Base-by-base conservation (phyloP, 1,140 invertebrate genomes). In the Conopomorpha cramerella region DNA sequence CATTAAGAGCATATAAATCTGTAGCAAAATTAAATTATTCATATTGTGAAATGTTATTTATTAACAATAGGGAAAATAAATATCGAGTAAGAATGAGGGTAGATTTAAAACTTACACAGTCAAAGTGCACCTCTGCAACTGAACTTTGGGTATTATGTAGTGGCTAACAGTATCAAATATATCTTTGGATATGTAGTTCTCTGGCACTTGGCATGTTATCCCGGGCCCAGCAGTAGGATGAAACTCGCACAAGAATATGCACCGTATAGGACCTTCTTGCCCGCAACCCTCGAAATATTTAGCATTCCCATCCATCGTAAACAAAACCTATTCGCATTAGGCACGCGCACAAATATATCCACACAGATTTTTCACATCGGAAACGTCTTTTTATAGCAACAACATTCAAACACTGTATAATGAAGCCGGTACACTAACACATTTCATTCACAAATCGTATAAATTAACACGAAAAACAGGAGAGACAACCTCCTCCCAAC, bases 121-220 rank as follows among this genome's bases (percentile, higher is more conserved):
- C 39, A 96, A 86, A 11, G 89, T 88, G 59, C 90, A 89, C 40
- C 89, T 79, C 61, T 93, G 87, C n/a, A 96, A 78, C 62, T 95
- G 90, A 26, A 88, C 86, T 81, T 96, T 96, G 1, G 93, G 92
- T 54, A 96, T 96, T 32, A 96, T 92, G 62, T 95, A 96, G 49
- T 92, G 90, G 66, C 89, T 92, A 18, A 95, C 86, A 45, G 89
- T 88, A 74, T 96, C 92, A 79, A 96, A 95, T 34, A 88, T 84
- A 54, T 95, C 92, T 78, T 94, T 95, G 0, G 87, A 88, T 46
- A 96, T 87, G 66, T 86, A 91, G 63, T 93, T 87, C 55, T 90
- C 84, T 26, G 89, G 89, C 37, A 90, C 89, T 81, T 92, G 89
- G 74, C 86, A 91, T 17, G 86, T 88, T 45, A 92, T 91, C 71